Evolutionary conservation across 2,888 invertebrate species (phyloP).

Genomic region (Epirrita christyi): DNA sequence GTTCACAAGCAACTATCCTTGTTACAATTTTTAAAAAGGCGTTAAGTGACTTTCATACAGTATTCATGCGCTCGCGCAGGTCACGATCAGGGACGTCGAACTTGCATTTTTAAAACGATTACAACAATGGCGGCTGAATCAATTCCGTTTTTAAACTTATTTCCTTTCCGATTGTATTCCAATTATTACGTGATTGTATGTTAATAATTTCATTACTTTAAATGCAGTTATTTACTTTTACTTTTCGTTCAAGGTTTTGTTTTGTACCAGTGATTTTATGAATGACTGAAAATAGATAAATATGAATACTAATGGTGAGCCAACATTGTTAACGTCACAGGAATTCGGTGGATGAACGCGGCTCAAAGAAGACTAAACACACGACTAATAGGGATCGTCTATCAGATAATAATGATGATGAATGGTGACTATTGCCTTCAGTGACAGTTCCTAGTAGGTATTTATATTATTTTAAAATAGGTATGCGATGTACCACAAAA

Average conservation of each 20-base stretch:
- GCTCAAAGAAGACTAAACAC: too few relatives aligned
- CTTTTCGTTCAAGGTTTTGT: conserved; percentile 35
- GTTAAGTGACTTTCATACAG: conserved; percentile 68
- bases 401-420: too few relatives aligned
- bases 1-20: conserved; percentile 26
- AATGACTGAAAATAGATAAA: conserved; percentile 8
- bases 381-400: too few relatives aligned
- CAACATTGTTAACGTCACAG: too few relatives aligned
- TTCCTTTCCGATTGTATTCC: conserved; percentile 59
- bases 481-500: too few relatives aligned
- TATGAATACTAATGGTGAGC: too few relatives aligned
- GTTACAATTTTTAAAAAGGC: conserved; percentile 42
- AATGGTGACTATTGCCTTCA: too few relatives aligned
- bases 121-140: conserved; percentile 62
- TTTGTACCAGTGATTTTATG: conserved; percentile 33
- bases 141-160: conserved; percentile 59
- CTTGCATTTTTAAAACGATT: conserved; percentile 77
- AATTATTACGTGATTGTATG: conserved; percentile 64
- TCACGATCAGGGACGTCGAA: conserved; percentile 81
- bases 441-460: too few relatives aligned
- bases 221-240: conserved; percentile 36
- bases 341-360: too few relatives aligned
- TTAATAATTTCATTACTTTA: conserved; percentile 55
- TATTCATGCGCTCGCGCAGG: conserved; percentile 76
- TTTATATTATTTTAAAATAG: too few relatives aligned